Conservation (phyloP, 2,888 invertebrate genomes). For the Epicampocera succincta region DNA sequence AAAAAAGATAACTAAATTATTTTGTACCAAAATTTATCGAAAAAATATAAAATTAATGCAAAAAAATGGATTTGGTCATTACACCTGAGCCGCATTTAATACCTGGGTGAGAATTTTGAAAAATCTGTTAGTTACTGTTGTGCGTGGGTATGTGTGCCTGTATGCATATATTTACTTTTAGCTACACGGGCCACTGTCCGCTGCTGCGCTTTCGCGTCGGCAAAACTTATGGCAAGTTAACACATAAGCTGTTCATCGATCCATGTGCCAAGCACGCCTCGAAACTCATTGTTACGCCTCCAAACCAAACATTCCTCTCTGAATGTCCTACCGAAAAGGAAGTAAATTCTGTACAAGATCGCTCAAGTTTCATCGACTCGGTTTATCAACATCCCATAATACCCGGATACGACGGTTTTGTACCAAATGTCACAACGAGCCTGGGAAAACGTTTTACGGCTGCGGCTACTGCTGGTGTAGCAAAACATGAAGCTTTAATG, state of each 20-base stretch:
- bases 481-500: slow-evolving; percentile 87
- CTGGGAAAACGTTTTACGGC: slow-evolving; percentile 88
- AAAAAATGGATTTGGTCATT: slow-evolving; percentile 74
- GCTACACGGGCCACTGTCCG: slow-evolving; percentile 90
- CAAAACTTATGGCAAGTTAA: slow-evolving; percentile 88
- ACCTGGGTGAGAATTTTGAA: slow-evolving; percentile 84
- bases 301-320: slow-evolving; percentile 56
- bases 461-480: slow-evolving; percentile 87
- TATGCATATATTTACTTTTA: slow-evolving; percentile 79
- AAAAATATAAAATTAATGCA: slow-evolving; percentile 2
- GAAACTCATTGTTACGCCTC: slow-evolving; percentile 86
- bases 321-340: slow-evolving; percentile 86
- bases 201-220: slow-evolving; percentile 89
- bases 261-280: slow-evolving; percentile 88
- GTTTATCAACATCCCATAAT: slow-evolving; percentile 88
- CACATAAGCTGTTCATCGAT: slow-evolving; percentile 88
- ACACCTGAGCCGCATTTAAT: slow-evolving; percentile 89
- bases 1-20: not conserved
- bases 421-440: slow-evolving; percentile 85
- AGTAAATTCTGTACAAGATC: slow-evolving; percentile 85
- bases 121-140: slow-evolving; percentile 8
- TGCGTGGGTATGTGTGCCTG: too few relatives aligned
- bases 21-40: slow-evolving; percentile 43
- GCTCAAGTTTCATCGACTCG: slow-evolving; percentile 86
- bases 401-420: slow-evolving; percentile 87